phyloP scores from a whole-genome alignment of 2,888 invertebrate genomes.

The Prostheceraeus crozeri region DNA sequence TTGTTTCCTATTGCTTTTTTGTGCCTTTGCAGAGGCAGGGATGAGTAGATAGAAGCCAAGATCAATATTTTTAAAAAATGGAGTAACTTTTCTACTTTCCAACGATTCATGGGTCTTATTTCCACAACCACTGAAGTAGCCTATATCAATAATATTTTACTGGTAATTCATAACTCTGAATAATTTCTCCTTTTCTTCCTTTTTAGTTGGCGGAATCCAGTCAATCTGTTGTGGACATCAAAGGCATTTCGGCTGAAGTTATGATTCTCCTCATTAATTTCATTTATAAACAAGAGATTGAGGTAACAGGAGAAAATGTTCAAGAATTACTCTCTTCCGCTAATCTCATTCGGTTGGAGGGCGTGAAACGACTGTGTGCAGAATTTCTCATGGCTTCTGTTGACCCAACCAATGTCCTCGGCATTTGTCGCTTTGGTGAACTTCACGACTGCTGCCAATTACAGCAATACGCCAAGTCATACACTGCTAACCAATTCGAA shows the following conservation, averaged over 20 bases:
- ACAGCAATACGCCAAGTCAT: conserved; percentile 48
- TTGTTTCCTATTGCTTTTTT: too few relatives aligned
- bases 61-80: too few relatives aligned
- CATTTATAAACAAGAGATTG: conserved; percentile 54
- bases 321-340: conserved; percentile 56
- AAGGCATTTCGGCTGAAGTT: conserved; percentile 49
- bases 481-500: conserved; percentile 49
- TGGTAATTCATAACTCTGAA: too few relatives aligned
- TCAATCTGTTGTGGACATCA: conserved; percentile 49
- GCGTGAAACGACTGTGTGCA: conserved; percentile 54
- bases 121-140: too few relatives aligned
- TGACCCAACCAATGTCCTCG: conserved; percentile 53
- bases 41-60: too few relatives aligned
- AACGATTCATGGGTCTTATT: too few relatives aligned
- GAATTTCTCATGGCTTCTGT: conserved; percentile 54
- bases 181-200: not conserved
- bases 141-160: too few relatives aligned
- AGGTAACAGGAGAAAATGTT: conserved; percentile 54
- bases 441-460: conserved; percentile 49
- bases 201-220: conserved; percentile 50
- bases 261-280: conserved; percentile 54
- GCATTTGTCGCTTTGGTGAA: conserved; percentile 55
- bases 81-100: too few relatives aligned
- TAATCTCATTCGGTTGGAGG: conserved; percentile 54
- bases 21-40: too few relatives aligned